These are phyloP conservation scores for Sturmia bella DNA, from an alignment of 2,888 invertebrate genomes.

Conservation along the genomic window DNA sequence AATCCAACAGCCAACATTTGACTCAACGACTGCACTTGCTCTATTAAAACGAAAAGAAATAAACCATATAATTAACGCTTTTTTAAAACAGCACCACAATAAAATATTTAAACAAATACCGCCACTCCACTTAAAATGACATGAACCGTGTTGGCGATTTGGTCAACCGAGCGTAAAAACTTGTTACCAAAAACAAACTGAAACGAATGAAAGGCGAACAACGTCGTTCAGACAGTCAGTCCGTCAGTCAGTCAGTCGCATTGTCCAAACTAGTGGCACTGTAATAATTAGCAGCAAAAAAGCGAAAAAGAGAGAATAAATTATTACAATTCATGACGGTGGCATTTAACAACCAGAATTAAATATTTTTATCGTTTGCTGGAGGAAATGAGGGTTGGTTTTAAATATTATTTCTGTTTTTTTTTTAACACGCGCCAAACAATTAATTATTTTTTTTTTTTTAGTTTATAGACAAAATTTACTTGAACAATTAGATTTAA, in stretches of 20 bases:
- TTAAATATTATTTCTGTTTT: background rate
- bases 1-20: background rate
- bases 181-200: slow-evolving; percentile 20
- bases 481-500: slow-evolving; percentile 56
- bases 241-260: slow-evolving; percentile 20
- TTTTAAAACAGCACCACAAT: slow-evolving; percentile 19
- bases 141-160: slow-evolving; percentile 9
- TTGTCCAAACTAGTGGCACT: slow-evolving; percentile 30
- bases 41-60: background rate
- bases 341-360: slow-evolving; percentile 45
- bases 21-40: slow-evolving; percentile 9
- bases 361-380: slow-evolving; percentile 10
- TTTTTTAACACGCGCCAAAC: slow-evolving; percentile 57
- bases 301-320: slow-evolving; percentile 5
- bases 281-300: slow-evolving; percentile 35
- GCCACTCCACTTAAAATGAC: slow-evolving; percentile 20
- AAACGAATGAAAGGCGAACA: background rate
- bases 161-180: slow-evolving; percentile 50
- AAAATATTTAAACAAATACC: background rate
- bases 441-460: slow-evolving; percentile 46
- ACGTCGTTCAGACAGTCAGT: slow-evolving; percentile 6
- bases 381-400: slow-evolving; percentile 18
- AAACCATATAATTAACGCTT: slow-evolving; percentile 35
- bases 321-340: slow-evolving; percentile 54
- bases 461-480: slow-evolving; percentile 52